Conservation (phyloP, 2,113 vertebrate species). For the Peromyscus leucopus region DNA sequence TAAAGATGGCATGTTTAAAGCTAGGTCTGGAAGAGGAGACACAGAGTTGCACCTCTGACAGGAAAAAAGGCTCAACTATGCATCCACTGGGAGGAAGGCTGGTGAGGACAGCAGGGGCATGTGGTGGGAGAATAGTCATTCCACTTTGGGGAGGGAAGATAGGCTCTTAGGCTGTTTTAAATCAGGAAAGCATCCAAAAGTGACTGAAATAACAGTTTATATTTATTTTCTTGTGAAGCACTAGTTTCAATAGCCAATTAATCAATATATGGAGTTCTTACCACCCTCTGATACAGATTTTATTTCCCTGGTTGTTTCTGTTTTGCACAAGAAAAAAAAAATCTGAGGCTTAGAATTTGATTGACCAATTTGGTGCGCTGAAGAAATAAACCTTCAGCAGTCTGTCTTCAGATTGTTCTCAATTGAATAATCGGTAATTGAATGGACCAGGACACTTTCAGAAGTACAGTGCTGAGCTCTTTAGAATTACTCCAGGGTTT, state of each 20-base stretch:
- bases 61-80: neutral
- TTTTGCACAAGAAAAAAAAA: neutral
- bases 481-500: neutral
- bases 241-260: neutral
- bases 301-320: neutral
- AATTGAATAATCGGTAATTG: neutral
- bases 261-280: neutral
- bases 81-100: neutral
- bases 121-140: neutral
- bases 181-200: neutral
- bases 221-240: neutral
- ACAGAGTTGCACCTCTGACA: neutral
- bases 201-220: neutral
- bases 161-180: neutral
- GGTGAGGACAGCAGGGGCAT: neutral
- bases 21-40: constrained; percentile 20
- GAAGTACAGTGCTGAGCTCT: neutral
- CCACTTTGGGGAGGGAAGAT: neutral
- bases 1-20: constrained; percentile 54
- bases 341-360: neutral
- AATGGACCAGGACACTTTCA: neutral
- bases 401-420: neutral
- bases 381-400: neutral
- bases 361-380: neutral
- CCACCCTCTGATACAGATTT: neutral